A percentile compares a stretch with the other conserved stretches of the same genome.
Conservation (phyloP, 2,113 vertebrate genomes). For the Monopterus albus region DNA sequence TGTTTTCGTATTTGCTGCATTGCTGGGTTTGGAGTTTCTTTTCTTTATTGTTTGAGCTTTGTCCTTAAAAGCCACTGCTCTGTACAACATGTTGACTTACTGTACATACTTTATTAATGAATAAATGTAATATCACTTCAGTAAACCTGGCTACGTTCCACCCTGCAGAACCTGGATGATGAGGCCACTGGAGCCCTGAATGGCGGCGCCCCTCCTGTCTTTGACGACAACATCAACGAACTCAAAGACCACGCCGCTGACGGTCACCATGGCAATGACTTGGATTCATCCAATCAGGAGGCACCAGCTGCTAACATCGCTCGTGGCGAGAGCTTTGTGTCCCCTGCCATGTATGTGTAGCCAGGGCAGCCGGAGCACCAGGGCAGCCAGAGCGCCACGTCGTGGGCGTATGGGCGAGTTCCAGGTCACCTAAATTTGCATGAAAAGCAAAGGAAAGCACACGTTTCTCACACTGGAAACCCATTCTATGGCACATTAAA, state of each 20-base stretch:
- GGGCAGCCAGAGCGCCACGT: not conserved
- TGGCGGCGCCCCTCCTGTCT: slow-evolving; percentile 59
- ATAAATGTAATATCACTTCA: too few relatives aligned
- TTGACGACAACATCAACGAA: slow-evolving; percentile 48
- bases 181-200: slow-evolving; percentile 70
- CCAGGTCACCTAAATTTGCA: slow-evolving; percentile 59
- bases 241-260: slow-evolving; percentile 28
- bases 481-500: not conserved
- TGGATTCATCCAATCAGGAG: slow-evolving; percentile 58
- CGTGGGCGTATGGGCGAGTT: slow-evolving; percentile 11
- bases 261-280: slow-evolving; percentile 47
- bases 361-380: not conserved
- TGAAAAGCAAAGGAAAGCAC: slow-evolving; percentile 44
- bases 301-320: slow-evolving; percentile 52
- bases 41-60: too few relatives aligned
- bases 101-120: too few relatives aligned
- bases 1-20: too few relatives aligned
- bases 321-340: slow-evolving; percentile 80
- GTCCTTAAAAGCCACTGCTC: too few relatives aligned
- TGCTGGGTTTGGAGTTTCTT: too few relatives aligned
- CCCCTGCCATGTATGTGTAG: slow-evolving; percentile 81
- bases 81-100: too few relatives aligned
- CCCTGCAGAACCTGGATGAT: slow-evolving; percentile 71
- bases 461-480: not conserved
- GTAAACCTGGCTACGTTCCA: not conserved